These are phyloP conservation scores for Perccottus glenii DNA, from an alignment of 2,113 vertebrate genomes.

Conservation along the genomic window DNA sequence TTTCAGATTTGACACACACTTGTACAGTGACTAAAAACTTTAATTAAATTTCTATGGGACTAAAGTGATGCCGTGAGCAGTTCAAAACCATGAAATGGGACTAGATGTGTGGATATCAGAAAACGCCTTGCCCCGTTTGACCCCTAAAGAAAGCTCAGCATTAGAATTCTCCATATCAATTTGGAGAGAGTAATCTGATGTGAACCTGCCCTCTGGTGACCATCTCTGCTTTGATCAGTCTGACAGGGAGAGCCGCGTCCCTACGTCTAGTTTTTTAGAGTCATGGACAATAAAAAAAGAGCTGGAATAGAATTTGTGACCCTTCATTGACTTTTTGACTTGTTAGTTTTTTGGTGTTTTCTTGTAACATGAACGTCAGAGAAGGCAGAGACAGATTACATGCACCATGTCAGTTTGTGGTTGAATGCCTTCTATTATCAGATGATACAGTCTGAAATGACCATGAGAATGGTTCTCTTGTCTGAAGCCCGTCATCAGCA, in stretches of 20 bases:
- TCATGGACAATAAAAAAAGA: background rate
- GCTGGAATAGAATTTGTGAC: slow-evolving; percentile 11
- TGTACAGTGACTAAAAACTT: background rate
- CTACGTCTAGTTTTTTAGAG: background rate
- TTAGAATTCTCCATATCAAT: slow-evolving; percentile 3
- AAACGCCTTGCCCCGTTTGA: background rate
- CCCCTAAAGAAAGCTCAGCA: background rate
- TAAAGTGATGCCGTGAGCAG: background rate
- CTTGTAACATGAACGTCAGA: background rate
- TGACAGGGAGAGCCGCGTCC: background rate
- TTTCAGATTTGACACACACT: background rate
- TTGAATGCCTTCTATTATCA: no score
- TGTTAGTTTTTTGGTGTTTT: slow-evolving; percentile 3
- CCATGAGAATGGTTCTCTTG: no score
- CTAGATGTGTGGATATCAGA: background rate
- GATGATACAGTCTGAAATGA: no score
- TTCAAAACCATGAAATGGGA: background rate
- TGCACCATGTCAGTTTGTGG: no score
- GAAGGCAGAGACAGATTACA: background rate
- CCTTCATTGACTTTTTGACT: slow-evolving; percentile 8
- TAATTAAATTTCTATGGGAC: slow-evolving; percentile 3
- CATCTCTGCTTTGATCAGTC: background rate
- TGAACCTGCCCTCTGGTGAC: slow-evolving; percentile 9
- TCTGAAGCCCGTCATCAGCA: background rate
- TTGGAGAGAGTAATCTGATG: background rate